Conservation (phyloP, 2,888 invertebrate genomes). For the Phlogophora meticulosa region DNA sequence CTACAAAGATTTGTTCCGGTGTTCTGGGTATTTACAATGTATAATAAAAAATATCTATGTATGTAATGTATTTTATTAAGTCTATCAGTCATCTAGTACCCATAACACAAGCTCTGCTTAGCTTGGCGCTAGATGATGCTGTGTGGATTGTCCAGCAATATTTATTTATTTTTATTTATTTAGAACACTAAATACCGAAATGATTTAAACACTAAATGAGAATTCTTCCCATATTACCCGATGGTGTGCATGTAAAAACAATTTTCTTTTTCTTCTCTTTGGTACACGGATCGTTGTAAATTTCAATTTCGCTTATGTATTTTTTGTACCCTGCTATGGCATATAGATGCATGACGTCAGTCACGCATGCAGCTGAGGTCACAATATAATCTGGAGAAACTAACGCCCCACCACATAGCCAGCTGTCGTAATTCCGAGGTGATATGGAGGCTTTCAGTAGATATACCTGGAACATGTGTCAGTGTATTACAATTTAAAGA, state of each 20-base stretch:
- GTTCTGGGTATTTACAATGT: too few species aligned
- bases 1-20: too few species aligned
- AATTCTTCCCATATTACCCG: conserved; percentile 14
- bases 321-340: conserved; percentile 42
- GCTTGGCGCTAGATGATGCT: too few species aligned
- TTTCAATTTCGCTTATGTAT: conserved; percentile 6
- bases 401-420: conserved; percentile 50
- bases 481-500: too few species aligned
- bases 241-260: conserved; percentile 14
- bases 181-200: too few species aligned
- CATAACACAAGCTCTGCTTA: too few species aligned
- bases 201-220: too few species aligned
- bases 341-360: conserved; percentile 39
- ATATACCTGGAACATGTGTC: conserved; percentile 45
- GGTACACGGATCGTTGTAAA: conserved; percentile 20
- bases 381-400: conserved; percentile 24
- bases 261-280: conserved; percentile 42
- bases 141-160: too few species aligned
- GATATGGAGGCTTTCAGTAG: conserved; percentile 32
- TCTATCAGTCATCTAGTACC: too few species aligned
- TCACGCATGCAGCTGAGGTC: conserved; percentile 51
- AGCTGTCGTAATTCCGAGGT: conserved; percentile 13
- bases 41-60: too few species aligned
- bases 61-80: too few species aligned
- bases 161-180: too few species aligned